These are phyloP conservation scores for Anas acuta DNA, from an alignment of 2,797 vertebrate genomes.

Conservation along the genomic window DNA sequence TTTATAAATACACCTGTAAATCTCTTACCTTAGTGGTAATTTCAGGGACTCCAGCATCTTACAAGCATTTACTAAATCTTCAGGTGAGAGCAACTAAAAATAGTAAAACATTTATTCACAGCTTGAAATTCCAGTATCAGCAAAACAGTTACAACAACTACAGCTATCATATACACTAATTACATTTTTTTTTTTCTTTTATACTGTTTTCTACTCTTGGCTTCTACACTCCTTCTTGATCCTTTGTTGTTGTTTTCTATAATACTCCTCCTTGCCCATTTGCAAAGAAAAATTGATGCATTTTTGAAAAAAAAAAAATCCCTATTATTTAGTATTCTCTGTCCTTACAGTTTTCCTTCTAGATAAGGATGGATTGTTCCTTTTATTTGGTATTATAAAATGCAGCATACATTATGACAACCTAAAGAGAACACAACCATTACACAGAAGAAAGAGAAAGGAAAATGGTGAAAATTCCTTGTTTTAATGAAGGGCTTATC, in stretches of 20 bases:
- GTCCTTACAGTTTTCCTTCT: background rate
- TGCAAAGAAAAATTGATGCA: background rate
- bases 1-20: background rate
- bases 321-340: background rate
- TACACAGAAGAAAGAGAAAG: background rate
- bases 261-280: background rate
- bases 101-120: conserved; percentile 39
- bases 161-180: background rate
- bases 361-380: background rate
- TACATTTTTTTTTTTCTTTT: background rate
- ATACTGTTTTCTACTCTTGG: background rate
- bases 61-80: conserved; percentile 96
- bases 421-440: background rate
- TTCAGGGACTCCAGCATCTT: conserved; percentile 94
- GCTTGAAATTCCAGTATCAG: background rate
- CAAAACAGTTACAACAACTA: background rate
- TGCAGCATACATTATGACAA: background rate
- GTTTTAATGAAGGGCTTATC: background rate
- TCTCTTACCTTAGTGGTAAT: conserved; percentile 89
- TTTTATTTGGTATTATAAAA: background rate
- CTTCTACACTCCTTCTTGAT: background rate
- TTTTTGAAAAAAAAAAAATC: background rate
- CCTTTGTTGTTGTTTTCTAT: background rate
- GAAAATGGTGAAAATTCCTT: background rate
- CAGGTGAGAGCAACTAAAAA: conserved; percentile 92